Base-by-base conservation (phyloP, 2,113 vertebrate species). In the Noctilio leporinus region DNA sequence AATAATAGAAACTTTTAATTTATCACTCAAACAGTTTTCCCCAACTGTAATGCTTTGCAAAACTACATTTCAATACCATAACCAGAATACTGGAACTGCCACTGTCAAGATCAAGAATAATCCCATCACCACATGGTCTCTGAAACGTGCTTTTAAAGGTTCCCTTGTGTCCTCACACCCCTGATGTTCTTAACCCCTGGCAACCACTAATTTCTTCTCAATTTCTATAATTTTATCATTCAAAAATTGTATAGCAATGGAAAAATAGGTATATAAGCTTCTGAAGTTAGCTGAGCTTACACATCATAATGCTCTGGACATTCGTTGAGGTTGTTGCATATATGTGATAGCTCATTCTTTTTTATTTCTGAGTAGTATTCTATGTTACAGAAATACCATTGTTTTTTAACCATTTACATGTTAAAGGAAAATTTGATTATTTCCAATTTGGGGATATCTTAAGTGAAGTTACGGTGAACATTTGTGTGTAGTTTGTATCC, bases 301-400 rank as follows among this genome's bases (percentile, higher is more conserved):
- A 7, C n/a, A 59, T 26, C 35, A 47, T 26, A 82, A 70, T 73
- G 65, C 53, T 30, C 33, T 62, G 22, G 26, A 83, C 47, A 78
- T 26, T 19, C 6, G 33, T 65, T 53, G 30, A 67, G 7, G 5
- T 28, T 30, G 33, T 11, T 72, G 22, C 2, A 17, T 3, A 8
- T 3, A 6, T 6, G 38, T 49, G 20, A 8, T 59, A 7, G 40
- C 15, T 47, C 49, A 43, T 78, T 45, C 19, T 7, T 26, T 49
- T 69, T 26, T 6, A 49, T 26, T 57, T 19, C 1, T 38, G 53
- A 47, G 12, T 26, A 10, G 5, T 53, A 26, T 30, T 85, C 65
- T 22, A 47, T 17, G 4, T 0, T 2, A 26, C 20, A 2, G 5
- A 15, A 11, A 4, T 19, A n/a, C 33, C 53, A 33, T 35, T 6